phyloP scores from a whole-genome alignment of 2,888 invertebrate species.

The Electrophaes corylata region DNA sequence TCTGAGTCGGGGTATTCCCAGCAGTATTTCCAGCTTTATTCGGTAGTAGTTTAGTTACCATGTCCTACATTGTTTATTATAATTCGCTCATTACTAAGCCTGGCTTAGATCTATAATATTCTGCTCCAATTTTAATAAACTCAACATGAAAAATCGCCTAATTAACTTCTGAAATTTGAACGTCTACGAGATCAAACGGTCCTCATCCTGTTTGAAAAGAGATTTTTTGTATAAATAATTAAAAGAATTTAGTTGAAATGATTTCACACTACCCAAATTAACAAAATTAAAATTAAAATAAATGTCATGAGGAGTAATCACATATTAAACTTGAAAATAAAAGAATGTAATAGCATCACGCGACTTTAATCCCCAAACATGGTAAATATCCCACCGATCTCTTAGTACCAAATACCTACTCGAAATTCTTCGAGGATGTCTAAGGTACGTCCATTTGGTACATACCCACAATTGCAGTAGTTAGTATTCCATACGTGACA shows the following conservation, averaged over 20 bases:
- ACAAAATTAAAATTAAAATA: no score
- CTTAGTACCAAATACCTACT: no score
- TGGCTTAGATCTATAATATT: constrained; percentile 4
- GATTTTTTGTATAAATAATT: background rate
- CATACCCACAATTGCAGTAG: no score
- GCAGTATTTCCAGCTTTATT: background rate
- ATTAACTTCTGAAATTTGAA: constrained; percentile 43
- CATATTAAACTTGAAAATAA: no score
- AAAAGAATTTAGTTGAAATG: background rate
- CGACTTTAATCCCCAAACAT: no score
- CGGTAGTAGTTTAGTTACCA: background rate
- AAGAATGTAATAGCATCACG: no score
- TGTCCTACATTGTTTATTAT: constrained; percentile 3
- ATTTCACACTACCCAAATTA: background rate
- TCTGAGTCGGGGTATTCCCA: background rate
- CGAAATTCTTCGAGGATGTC: no score
- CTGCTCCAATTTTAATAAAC: constrained; percentile 46
- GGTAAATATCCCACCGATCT: no score
- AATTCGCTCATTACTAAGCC: constrained; percentile 17
- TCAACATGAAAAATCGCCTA: constrained; percentile 36
- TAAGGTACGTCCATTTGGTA: no score
- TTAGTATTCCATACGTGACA: no score
- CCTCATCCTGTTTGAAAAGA: background rate
- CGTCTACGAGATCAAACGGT: background rate
- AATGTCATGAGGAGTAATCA: no score